A percentile compares a stretch with the other conserved stretches of the same genome.
phyloP scores from a whole-genome alignment of 2,888 invertebrate genomes.

The Clanis bilineata region DNA sequence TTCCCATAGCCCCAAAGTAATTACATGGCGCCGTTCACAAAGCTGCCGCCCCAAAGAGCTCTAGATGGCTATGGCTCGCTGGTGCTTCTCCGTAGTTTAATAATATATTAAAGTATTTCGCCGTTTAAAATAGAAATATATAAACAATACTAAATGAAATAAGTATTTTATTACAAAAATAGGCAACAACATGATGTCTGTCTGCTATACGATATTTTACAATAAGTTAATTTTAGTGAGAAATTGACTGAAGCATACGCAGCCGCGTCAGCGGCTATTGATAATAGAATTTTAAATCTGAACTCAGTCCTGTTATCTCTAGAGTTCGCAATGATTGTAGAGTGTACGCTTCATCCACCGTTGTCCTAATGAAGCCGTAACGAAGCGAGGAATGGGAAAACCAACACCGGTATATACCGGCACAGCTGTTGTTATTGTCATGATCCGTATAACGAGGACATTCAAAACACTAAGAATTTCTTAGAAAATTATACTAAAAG shows the following conservation, averaged over 20 bases:
- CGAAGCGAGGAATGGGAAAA: conserved; percentile 63
- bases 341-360: conserved; percentile 41
- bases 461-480: conserved; percentile 47
- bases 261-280: no score
- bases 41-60: conserved; percentile 44
- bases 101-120: not conserved
- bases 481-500: conserved; percentile 40
- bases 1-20: conserved; percentile 78
- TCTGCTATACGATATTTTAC: no score
- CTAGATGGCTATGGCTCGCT: not conserved
- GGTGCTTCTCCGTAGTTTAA: not conserved
- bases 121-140: not conserved
- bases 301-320: not conserved
- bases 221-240: no score
- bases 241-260: no score
- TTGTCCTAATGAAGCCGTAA: conserved; percentile 71
- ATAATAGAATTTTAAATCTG: conserved; percentile 9
- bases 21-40: conserved; percentile 70
- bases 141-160: no score
- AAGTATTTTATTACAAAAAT: no score
- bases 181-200: no score
- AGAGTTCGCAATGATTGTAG: conserved; percentile 23
- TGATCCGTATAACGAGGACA: conserved; percentile 52
- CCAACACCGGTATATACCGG: conserved; percentile 53
- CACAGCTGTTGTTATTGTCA: conserved; percentile 67